These are phyloP conservation scores for Kryphioiulus occultus DNA, from an alignment of 2,888 invertebrate genomes.

Conservation along the genomic window DNA sequence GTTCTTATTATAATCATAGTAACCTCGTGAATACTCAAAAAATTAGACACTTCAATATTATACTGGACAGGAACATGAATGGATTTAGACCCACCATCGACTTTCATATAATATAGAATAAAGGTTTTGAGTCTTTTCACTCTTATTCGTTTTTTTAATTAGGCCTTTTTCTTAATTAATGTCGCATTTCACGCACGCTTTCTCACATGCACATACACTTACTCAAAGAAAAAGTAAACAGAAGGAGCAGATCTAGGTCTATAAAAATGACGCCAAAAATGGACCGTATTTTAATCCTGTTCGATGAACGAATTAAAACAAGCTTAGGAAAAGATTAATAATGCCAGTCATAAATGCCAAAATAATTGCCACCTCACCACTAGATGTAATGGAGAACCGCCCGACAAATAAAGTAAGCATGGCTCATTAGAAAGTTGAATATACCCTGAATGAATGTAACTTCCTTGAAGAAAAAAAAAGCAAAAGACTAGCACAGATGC, in stretches of 20 bases:
- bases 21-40: neutral
- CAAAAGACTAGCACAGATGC: neutral
- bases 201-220: neutral
- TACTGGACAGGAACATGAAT: constrained; percentile 39
- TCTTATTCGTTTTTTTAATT: neutral
- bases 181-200: neutral
- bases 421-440: neutral
- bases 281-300: neutral
- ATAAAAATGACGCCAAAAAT: neutral
- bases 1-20: neutral
- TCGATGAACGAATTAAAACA: neutral
- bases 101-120: constrained; percentile 37
- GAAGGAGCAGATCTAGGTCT: neutral
- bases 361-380: neutral
- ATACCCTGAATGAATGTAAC: neutral
- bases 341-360: neutral
- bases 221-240: neutral
- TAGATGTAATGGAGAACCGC: neutral
- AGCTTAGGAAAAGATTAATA: neutral
- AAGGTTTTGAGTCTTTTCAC: constrained; percentile 39
- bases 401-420: neutral
- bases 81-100: neutral
- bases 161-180: neutral
- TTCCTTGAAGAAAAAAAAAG: neutral
- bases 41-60: neutral